Evolutionary conservation across 2,797 vertebrate genomes (phyloP).

Genomic region (Lindbergichthys nudifrons): DNA sequence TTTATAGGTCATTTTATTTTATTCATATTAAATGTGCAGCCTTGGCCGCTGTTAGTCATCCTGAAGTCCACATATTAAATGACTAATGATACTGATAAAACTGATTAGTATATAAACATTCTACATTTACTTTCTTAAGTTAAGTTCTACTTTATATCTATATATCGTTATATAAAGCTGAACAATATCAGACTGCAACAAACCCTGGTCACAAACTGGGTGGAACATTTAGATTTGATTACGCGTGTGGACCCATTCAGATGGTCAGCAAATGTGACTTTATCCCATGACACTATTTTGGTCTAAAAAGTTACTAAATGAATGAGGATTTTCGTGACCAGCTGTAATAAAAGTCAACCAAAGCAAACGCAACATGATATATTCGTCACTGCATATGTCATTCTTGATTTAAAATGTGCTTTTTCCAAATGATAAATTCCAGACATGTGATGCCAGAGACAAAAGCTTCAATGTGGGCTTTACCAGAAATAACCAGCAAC

Average conservation of each 20-base stretch:
- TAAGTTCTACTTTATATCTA: neutral
- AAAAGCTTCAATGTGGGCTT: conserved; percentile 62
- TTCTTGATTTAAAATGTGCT: conserved; percentile 39
- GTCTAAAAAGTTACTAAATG: conserved; percentile 28
- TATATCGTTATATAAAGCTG: neutral
- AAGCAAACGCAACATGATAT: conserved; percentile 48
- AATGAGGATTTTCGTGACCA: conserved; percentile 58
- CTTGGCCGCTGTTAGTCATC: neutral
- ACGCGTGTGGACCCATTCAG: neutral
- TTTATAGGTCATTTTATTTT: neutral
- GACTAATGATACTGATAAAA: neutral
- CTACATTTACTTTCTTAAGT: neutral
- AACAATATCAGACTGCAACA: neutral
- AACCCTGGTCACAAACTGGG: neutral
- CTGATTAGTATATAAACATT: neutral
- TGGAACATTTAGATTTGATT: neutral
- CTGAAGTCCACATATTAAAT: neutral
- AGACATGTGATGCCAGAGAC: conserved; percentile 59
- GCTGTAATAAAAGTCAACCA: conserved; percentile 36
- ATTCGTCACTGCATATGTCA: conserved; percentile 25
- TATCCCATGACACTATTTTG: conserved; percentile 19
- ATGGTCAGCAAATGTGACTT: conserved; percentile 30
- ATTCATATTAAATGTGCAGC: neutral
- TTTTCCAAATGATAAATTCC: conserved; percentile 31
- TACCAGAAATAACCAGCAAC: neutral